Percentiles rank a stretch among this genome's conserved stretches.
Evolutionary conservation across 2,113 vertebrate genomes (phyloP).

Genomic region (Ammospiza caudacuta): DNA sequence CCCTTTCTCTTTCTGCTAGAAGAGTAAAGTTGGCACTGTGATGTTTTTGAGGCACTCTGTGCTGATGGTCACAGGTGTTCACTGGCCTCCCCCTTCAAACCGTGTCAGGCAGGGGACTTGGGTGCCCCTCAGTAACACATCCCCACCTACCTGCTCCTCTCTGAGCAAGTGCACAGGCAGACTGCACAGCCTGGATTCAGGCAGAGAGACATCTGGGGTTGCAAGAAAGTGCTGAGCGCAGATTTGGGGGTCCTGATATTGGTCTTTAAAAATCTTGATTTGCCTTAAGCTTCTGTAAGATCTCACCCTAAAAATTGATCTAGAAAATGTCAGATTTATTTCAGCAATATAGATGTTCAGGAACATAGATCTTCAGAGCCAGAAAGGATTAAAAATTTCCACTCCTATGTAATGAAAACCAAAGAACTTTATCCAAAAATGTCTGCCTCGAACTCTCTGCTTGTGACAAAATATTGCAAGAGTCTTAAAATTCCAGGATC

Average conservation of each 20-base stretch:
- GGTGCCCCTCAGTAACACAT: not conserved
- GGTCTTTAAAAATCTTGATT: not conserved
- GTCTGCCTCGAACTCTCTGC: not conserved
- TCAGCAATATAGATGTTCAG: not conserved
- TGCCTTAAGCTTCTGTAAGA: not conserved
- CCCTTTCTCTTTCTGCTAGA: not conserved
- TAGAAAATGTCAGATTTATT: constrained; percentile 13
- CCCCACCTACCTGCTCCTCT: rapidly evolving
- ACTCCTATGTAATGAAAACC: not conserved
- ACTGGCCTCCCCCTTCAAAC: not conserved
- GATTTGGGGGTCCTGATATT: not conserved
- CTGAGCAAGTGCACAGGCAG: not conserved
- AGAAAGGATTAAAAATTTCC: constrained; percentile 31
- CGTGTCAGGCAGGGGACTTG: not conserved
- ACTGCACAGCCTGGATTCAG: not conserved
- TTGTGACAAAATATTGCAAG: not conserved
- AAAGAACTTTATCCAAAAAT: not conserved
- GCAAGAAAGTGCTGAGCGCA: not conserved
- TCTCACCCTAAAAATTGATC: constrained; percentile 12
- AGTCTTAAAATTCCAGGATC: not conserved
- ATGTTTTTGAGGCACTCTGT: not conserved
- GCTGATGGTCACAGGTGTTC: not conserved
- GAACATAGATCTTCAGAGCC: constrained; percentile 9
- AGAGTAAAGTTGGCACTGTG: not conserved
- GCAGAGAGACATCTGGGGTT: not conserved